Conservation (phyloP, 2,888 invertebrate species). For the Arctia plantaginis region DNA sequence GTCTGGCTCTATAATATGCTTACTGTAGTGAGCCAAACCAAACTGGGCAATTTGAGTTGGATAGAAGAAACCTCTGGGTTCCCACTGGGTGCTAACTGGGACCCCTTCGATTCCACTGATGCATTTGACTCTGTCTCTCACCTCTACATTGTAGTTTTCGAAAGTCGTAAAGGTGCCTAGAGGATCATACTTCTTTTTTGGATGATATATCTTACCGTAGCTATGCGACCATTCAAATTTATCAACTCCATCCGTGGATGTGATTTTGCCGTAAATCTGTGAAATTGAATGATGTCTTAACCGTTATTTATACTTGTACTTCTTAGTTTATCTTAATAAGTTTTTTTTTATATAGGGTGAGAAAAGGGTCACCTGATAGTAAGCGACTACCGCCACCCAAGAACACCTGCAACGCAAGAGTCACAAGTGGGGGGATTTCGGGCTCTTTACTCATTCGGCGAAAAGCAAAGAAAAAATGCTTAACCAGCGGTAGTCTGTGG, state of each 20-base stretch:
- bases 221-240: conserved; percentile 98
- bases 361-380: no score
- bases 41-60: conserved; percentile 99
- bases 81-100: conserved; percentile 99
- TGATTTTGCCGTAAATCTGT: conserved; percentile 94
- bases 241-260: conserved; percentile 90
- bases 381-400: no score
- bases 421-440: no score
- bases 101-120: conserved; percentile 97
- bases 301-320: background rate
- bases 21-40: conserved; percentile 98
- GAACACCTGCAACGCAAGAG: no score
- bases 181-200: conserved; percentile 95
- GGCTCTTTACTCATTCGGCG: no score
- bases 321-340: background rate
- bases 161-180: conserved; percentile 98
- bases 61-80: conserved; percentile 97
- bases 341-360: no score
- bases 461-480: no score
- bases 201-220: conserved; percentile 95
- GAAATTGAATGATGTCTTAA: conserved; percentile 2
- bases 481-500: no score
- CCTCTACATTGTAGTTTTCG: conserved; percentile 99
- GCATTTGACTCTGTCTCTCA: conserved; percentile 97
- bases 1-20: conserved; percentile 94